Percentiles rank a stretch among this genome's conserved stretches.
phyloP scores from a whole-genome alignment of 2,888 invertebrate species.

The Sclerodermus sp. region DNA sequence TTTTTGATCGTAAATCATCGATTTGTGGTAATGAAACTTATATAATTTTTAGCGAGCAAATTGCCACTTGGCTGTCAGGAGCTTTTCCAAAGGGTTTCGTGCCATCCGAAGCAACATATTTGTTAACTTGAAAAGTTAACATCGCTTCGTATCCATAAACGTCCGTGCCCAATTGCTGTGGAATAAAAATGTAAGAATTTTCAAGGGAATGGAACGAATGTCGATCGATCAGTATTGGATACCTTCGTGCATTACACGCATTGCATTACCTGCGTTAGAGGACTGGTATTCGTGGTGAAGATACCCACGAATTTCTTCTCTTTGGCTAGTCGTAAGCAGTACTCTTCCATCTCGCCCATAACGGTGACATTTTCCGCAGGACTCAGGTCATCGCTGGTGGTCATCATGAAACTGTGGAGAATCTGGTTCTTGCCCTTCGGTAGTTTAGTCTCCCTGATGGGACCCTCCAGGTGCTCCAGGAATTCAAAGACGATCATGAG shows the following conservation, averaged over 20 bases:
- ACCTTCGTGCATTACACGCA: too few relatives aligned
- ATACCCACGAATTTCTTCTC: constrained; percentile 71
- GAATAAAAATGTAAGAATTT: constrained; percentile 17
- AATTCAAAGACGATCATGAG: constrained; percentile 76
- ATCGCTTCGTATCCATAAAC: constrained; percentile 78
- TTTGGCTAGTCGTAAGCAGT: constrained; percentile 70
- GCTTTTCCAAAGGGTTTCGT: constrained; percentile 75
- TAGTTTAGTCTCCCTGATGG: constrained; percentile 67
- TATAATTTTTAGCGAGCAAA: constrained; percentile 78
- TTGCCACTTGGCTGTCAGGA: constrained; percentile 74
- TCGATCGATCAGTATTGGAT: too few relatives aligned
- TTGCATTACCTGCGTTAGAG: constrained; percentile 75
- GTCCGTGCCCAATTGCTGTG: constrained; percentile 79
- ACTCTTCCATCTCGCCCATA: constrained; percentile 78
- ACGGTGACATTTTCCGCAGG: constrained; percentile 77
- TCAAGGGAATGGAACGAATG: too few relatives aligned
- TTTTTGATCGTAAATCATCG: too few relatives aligned
- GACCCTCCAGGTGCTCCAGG: constrained; percentile 75
- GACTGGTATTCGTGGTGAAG: constrained; percentile 85
- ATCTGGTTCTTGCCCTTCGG: constrained; percentile 70
- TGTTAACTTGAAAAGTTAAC: constrained; percentile 79
- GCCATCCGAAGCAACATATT: constrained; percentile 73
- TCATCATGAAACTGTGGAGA: constrained; percentile 88
- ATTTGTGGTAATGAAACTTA: too few relatives aligned
- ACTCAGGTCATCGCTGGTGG: constrained; percentile 68